Base-by-base conservation (phyloP, 2,888 invertebrate genomes). In the Dryadula phaetusa region DNA sequence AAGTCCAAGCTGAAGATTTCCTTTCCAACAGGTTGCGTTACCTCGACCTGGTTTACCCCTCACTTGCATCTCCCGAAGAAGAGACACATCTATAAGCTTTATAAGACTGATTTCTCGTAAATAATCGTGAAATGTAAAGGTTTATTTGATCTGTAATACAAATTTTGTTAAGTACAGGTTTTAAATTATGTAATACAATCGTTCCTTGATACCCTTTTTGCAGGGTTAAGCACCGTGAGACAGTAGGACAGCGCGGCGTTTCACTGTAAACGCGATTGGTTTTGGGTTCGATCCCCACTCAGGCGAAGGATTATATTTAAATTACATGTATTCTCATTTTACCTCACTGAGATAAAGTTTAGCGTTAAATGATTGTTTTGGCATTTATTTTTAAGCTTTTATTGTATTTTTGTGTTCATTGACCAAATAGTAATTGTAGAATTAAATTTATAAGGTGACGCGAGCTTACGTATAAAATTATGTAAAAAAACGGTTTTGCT, bases 1-100 rank as follows among this genome's bases (percentile, higher is more conserved):
- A 83, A 34, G 62, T 83, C 0, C 83, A 92, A 76, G 90, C 92
- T 0, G 90, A 91, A 67, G 86, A 88, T 8, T 92, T 80, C 76
- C 78, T 92, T 0, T 68, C 77, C 12, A 75, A 77, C 1, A 77
- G 82, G 52, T 75, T 92, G 0, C 71, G 76, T 52, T 86, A 84
- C 1, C 76, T 87, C 1, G 80, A 82, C 42, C 70, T 92, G 3
- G 70, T 70, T 3, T 92, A 91, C 44, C 90, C 92, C 0, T 82
- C 88, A 0, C 82, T 87, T 28, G 75, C 81, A 14, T 64, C 78
- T 4, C 67, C 75, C 10, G 84, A 86, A 62, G 79, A 77, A 0
- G 87, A 87, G 20, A 75, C 79, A 4, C 80, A 80, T 71, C 84
- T 90, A 84, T 90, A 66, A 42, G 53, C 62, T 28, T 52, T 16